Evolutionary conservation across 37 sponge, comb jelly and placozoan genomes (phyloP), one percentile per base, ranked within the genome.

Genomic region (Cliona cf. orientalis): DNA sequence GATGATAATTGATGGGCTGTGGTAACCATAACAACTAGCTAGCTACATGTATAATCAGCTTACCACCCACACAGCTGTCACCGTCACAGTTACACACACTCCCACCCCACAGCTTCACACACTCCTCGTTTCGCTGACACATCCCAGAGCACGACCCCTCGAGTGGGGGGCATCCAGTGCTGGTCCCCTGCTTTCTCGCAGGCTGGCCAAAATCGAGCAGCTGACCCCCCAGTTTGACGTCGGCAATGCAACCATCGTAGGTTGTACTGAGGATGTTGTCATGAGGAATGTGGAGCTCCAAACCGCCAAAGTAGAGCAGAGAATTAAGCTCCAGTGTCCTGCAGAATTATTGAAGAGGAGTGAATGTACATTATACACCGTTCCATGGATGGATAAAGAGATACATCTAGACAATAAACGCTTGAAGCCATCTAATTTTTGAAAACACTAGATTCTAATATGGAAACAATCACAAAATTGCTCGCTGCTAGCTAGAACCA

Each of bases 21-120:
- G n/a, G n/a, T n/a, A n/a, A n/a, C n/a, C n/a, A n/a, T n/a, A n/a
- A n/a, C n/a, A n/a, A n/a, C n/a, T n/a, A n/a, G n/a, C n/a, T n/a
- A n/a, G n/a, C n/a, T n/a, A n/a, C n/a, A n/a, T n/a, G n/a, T n/a
- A n/a, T n/a, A n/a, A n/a, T n/a, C n/a, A n/a, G n/a, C n/a, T n/a
- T n/a, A n/a, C n/a, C n/a, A n/a, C n/a, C n/a, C n/a, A n/a, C n/a
- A n/a, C n/a, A n/a, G n/a, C n/a, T 5, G 4, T 9, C 23, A 44
- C 5, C 31, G 1, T 67, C 69, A 55, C 69, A 41, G 76, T 21
- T 46, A 34, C 89, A 88, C 2, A 46, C 3, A 2, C 39, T 35
- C 7, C 84, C 83, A 43, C 82, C 82, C 89, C 89, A 88, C 37
- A 82, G 53, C 45, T 43, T n/a, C 38, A 42, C 36, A 69, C 89